Evolutionary conservation across 2,113 vertebrate species (phyloP).

Genomic region (Murina feae): DNA sequence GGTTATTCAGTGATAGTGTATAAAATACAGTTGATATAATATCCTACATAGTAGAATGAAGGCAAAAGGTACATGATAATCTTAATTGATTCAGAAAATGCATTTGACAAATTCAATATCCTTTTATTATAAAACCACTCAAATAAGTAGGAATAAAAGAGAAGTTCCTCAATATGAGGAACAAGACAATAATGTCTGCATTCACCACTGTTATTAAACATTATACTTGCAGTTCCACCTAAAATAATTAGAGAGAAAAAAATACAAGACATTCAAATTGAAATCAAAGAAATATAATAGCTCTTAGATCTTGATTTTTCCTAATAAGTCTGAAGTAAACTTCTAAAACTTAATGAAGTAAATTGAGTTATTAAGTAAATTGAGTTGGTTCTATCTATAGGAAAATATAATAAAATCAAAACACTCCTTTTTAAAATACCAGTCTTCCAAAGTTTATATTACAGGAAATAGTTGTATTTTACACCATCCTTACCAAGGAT

Average conservation of each 20-base stretch:
- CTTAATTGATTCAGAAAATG: neutral
- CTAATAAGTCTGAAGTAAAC: neutral
- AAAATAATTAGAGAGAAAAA: neutral
- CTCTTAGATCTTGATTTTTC: neutral
- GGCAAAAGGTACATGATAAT: neutral
- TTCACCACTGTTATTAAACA: neutral
- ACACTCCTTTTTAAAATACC: neutral
- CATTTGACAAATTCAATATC: neutral
- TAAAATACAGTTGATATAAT: neutral
- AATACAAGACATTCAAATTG: neutral
- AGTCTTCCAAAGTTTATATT: neutral
- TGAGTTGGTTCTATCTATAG: neutral
- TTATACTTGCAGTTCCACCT: neutral
- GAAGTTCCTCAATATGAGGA: neutral
- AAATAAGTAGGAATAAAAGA: neutral
- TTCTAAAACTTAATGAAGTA: neutral
- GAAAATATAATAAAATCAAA: neutral
- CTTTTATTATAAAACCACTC: neutral
- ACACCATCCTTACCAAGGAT: neutral
- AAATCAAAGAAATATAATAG: neutral
- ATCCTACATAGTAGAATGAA: neutral
- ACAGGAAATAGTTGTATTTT: neutral
- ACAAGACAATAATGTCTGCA: neutral
- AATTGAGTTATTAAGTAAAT: neutral
- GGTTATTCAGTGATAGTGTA: neutral